Base-by-base conservation (phyloP, 2,797 vertebrate species). In the Pithecia hirsuta region DNA sequence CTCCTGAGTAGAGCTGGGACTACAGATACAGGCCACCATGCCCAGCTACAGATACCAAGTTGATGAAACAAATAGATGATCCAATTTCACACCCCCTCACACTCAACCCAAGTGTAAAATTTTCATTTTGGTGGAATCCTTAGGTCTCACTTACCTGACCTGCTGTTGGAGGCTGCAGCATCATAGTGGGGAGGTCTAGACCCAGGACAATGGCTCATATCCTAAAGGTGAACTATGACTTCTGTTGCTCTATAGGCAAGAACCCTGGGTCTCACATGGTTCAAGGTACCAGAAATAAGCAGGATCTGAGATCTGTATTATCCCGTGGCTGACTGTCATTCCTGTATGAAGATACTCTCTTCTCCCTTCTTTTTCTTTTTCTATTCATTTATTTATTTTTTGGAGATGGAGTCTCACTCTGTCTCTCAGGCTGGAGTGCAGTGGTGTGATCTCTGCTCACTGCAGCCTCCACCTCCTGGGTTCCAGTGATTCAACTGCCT, bases 91-190 rank as follows among this genome's bases (percentile, higher is more conserved):
- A 57, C 33, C 64, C 76, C 33, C 19, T n/a, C 11, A 80, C 24
- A 36, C 50, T 61, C 46, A 95, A 80, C 1, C 33, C 33, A 44
- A 75, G 39, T 79, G 44, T 44, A 41, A 79, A 59, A 59, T 46
- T 76, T 97, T 94, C 26, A 84, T 92, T 91, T 92, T 39, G 74
- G 26, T 93, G 55, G 81, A 88, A 81, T 67, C 22, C 28, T 90
- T 79, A 46, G 79, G 46, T 91, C n/a, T 93, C 20, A 1, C 15
- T 50, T 36, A 72, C 89, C 39, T 15, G 36, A 76, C 93, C n/a
- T 64, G 61, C 72, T 36, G 15, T 22, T 82, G 75, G 52, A 83
- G 14, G 46, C 19, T 90, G 4, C 26, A 12, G 70, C 11, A n/a
- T 36, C 59, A 57, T 28, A 55, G 20, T 7, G 15, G 28, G 57